phyloP scores from a whole-genome alignment of 2,113 vertebrate species.

The Saiga tatarica region DNA sequence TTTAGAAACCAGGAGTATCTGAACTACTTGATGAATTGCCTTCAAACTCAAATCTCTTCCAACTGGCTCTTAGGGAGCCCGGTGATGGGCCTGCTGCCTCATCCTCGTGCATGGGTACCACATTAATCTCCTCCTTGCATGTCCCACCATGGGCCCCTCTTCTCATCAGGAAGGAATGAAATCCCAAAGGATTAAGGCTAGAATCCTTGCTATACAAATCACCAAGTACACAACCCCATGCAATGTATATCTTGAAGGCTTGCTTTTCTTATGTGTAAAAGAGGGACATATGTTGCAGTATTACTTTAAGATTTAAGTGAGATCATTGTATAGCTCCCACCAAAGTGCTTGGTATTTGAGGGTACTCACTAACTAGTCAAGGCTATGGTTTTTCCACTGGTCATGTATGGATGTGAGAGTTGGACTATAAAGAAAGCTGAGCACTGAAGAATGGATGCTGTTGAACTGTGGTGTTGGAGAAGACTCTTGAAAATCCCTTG shows the following conservation, averaged over 20 bases:
- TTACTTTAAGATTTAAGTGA: not conserved
- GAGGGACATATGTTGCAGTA: not conserved
- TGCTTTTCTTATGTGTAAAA: not conserved
- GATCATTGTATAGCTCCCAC: not conserved
- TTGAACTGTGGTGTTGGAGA: not conserved
- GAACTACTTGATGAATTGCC: not conserved
- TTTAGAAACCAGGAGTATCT: not conserved
- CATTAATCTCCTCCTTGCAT: not conserved
- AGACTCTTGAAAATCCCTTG: not conserved
- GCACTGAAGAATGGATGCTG: accelerated
- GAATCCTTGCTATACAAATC: not conserved
- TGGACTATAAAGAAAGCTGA: not conserved
- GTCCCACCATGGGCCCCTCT: not conserved
- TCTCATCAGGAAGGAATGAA: not conserved
- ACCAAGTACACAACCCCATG: too few species aligned
- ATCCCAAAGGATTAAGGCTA: not conserved
- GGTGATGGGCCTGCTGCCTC: not conserved
- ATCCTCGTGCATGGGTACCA: not conserved
- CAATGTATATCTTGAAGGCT: not conserved
- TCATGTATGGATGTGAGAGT: not conserved
- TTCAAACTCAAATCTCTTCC: not conserved
- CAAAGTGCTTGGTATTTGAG: not conserved
- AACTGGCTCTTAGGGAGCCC: not conserved
- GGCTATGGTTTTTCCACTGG: not conserved
- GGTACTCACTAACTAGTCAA: not conserved